Evolutionary conservation across 2,888 invertebrate species (phyloP).

Genomic region (Laspeyria flexula): DNA sequence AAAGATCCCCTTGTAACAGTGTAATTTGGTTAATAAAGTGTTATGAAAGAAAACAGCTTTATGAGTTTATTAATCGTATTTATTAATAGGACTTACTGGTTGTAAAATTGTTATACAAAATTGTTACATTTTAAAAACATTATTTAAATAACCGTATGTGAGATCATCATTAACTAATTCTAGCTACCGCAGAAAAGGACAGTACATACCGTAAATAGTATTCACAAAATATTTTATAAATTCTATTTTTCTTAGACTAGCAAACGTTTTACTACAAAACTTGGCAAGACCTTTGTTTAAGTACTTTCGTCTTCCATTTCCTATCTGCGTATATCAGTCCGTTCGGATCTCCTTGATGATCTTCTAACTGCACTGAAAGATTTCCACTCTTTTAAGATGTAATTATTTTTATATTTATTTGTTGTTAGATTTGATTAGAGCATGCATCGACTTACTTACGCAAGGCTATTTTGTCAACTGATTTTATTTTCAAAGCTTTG

Average conservation of each 20-base stretch:
- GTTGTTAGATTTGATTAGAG: conserved; percentile 64
- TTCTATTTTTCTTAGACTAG: conserved; percentile 49
- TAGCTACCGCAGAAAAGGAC: conserved; percentile 42
- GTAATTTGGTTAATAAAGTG: conserved; percentile 53
- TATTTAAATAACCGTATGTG: conserved; percentile 56
- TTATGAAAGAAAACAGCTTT: conserved; percentile 24
- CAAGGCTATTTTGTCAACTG: conserved; percentile 68
- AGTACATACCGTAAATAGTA: conserved; percentile 33
- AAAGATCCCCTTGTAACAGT: conserved; percentile 91
- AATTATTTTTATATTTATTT: conserved; percentile 54
- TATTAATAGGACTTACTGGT: conserved; percentile 37
- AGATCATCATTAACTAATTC: conserved; percentile 76
- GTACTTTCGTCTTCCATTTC: conserved; percentile 67
- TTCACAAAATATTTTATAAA: conserved; percentile 34
- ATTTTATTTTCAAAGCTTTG: conserved; percentile 58
- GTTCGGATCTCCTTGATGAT: conserved; percentile 64
- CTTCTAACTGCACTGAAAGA: conserved; percentile 80
- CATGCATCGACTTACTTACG: conserved; percentile 82
- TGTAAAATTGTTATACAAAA: conserved; percentile 29
- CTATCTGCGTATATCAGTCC: conserved; percentile 61
- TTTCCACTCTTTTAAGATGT: conserved; percentile 69
- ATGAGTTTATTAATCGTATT: conserved; percentile 24
- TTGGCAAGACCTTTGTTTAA: conserved; percentile 76
- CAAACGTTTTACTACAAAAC: conserved; percentile 61
- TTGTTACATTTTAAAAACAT: conserved; percentile 29